Evolutionary conservation across 2,888 invertebrate species (phyloP).

Genomic region (Pecten maximus): DNA sequence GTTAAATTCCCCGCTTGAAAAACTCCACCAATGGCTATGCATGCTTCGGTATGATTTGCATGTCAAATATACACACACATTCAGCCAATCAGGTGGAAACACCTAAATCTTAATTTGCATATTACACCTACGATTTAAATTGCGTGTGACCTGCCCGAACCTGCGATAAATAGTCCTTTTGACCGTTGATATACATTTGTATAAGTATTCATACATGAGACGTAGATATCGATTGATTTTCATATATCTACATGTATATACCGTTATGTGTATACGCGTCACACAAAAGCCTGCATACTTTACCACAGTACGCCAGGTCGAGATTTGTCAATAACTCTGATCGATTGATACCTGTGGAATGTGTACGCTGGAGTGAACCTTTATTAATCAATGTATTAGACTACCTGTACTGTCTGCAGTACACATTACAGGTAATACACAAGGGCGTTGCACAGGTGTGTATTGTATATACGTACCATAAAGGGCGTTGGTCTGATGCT

Average conservation of each 20-base stretch:
- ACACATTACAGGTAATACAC: conserved; percentile 18
- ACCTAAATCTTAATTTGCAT: conserved; percentile 61
- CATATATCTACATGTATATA: conserved; percentile 35
- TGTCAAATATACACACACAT: conserved; percentile 51
- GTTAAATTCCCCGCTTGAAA: conserved; percentile 58
- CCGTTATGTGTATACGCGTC: conserved; percentile 39
- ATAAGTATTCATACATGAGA: conserved; percentile 49
- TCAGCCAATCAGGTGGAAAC: conserved; percentile 58
- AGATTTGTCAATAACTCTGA: conserved; percentile 43
- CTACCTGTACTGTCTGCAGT: conserved; percentile 16
- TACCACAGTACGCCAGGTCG: conserved; percentile 32
- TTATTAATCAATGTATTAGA: conserved; percentile 20
- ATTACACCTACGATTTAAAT: conserved; percentile 45
- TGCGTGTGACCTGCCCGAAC: conserved; percentile 41
- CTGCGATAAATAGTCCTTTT: conserved; percentile 47
- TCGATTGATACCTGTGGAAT: conserved; percentile 41
- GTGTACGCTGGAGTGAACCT: not conserved
- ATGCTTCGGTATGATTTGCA: conserved; percentile 66
- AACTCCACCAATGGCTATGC: conserved; percentile 63
- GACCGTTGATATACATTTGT: conserved; percentile 42
- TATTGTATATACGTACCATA: not conserved
- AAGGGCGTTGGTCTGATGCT: conserved; percentile 9
- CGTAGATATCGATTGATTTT: not conserved
- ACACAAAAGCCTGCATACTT: conserved; percentile 40
- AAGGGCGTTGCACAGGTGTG: conserved; percentile 13